Evolutionary conservation across 1,140 invertebrate genomes (phyloP), one percentile per base, ranked within the genome.

Genomic region (Brachionus rubens): DNA sequence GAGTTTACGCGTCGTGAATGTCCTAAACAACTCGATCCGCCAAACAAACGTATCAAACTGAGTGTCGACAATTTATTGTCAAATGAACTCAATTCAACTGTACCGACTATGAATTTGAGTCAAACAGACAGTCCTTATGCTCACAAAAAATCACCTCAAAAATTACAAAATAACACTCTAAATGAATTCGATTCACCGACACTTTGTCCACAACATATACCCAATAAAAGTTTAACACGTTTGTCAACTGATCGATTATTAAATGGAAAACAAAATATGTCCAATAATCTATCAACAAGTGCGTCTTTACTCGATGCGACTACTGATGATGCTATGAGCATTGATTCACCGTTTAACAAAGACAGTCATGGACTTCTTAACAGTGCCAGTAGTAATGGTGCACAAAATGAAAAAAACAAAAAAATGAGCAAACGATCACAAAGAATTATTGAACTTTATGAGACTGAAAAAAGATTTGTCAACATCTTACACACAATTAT

Each of bases 401-500:
- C 46, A 43, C 33, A 76, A 62, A 78, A 78, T 28, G 52, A 76
- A 16, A 48, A 70, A 28, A 50, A 19, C 79, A 21, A 84, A 80
- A 82, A 84, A 88, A 79, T 91, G 79, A 90, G 91, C 16, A 88
- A 90, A 1, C 85, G 93, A 52, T 90, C 92, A 81, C 91, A 92
- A 86, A 91, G 94, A 43, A 95, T 96, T 80, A 88, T 92, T 82
- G 95, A 99, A 85, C 86, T 99, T 54, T 88, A 93, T 33, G 92
- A 96, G 83, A 99, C 96, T 7, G 96, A 99, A 85, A 91, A 89
- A 36, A 98, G 98, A 87, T 99, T 98, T 87, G 93, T 98, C 50
- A 90, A 90, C 59, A 96, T 98, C 80, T 87, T 99, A 76, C 89
- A 92, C 79, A 96, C 93, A 47, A 93, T 98, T 77, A 88, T 94